Evolutionary conservation across 2,888 invertebrate species (phyloP), one percentile per base, ranked within the genome.

Genomic region (Hesperia comma): DNA sequence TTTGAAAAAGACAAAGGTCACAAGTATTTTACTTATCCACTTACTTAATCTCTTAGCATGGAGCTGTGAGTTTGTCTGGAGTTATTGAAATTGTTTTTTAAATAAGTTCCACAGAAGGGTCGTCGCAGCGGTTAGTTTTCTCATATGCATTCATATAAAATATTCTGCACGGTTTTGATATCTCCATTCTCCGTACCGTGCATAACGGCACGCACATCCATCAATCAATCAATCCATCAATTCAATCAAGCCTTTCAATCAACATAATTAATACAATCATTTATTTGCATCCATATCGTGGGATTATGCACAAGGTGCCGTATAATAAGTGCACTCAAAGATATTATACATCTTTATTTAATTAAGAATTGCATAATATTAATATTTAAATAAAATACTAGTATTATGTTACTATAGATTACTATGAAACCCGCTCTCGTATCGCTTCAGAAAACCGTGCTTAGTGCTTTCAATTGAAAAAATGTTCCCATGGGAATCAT

Each of bases 241-340:
- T 66, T 53, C 58, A 58, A 64, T 63, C 63, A 60, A 54, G 49
- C 10, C 40, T 32, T 58, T 58, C 66, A 66, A 60, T 66, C 66
- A 66, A 60, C 21, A 17, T 53, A 64, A 64, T 58, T 66, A 60
- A 66, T 66, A 40, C 26, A 66, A 60, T 60, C 53, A 66, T 58
- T 54, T 66, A 66, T 66, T 66, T 66, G 66, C 66, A 66, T 66
- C 58, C 53, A 66, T 66, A 66, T 66, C 60, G 19, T 58, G 58
- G 58, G 53, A 64, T 58, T 64, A 58, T 66, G 58, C 60, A 60
- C 15, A 60, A 58, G 43, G 43, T 40, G 53, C 66, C 60, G 60
- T 53, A 66, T 66, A 66, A 60, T 60, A 60, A 66, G 26, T 60
- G 33, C 41, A 46, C 12, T 15, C 41, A 26, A 46, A 41, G 53